These are phyloP conservation scores for Epizoanthus stellaris DNA, from an alignment of 92 coral and sea anemone species.

Conservation along the genomic window DNA sequence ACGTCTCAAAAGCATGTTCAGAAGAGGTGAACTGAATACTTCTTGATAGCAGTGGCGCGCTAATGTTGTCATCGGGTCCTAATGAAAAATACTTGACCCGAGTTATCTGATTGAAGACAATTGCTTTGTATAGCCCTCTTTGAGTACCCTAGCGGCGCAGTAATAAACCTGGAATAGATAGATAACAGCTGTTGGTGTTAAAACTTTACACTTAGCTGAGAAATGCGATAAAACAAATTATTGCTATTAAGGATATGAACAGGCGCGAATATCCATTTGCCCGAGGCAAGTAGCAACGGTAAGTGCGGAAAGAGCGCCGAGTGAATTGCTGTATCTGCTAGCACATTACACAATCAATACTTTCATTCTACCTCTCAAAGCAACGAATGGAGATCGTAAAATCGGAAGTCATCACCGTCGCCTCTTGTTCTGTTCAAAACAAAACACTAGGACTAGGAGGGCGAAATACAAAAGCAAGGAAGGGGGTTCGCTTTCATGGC, in stretches of 20 bases:
- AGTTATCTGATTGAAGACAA: not conserved
- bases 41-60: not conserved
- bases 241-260: not conserved
- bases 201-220: slow-evolving; percentile 12
- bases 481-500: slow-evolving; percentile 22
- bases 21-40: not conserved
- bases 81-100: not conserved
- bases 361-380: not conserved
- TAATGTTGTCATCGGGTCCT: slow-evolving; percentile 29
- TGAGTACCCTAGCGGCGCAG: no score
- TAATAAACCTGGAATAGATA: slow-evolving; percentile 14
- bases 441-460: not conserved
- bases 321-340: not conserved
- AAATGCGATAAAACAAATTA: not conserved
- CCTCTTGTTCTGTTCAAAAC: slow-evolving; percentile 59
- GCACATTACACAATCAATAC: not conserved
- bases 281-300: not conserved
- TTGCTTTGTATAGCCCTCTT: not conserved
- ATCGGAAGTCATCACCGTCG: slow-evolving; percentile 59
- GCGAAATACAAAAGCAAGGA: slow-evolving; percentile 4
- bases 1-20: not conserved
- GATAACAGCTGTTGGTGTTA: slow-evolving; percentile 36
- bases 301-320: not conserved
- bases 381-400: slow-evolving; percentile 57
- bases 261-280: not conserved